Base-by-base conservation (phyloP, 2,797 vertebrate genomes). In the Erpetoichthys calabaricus region DNA sequence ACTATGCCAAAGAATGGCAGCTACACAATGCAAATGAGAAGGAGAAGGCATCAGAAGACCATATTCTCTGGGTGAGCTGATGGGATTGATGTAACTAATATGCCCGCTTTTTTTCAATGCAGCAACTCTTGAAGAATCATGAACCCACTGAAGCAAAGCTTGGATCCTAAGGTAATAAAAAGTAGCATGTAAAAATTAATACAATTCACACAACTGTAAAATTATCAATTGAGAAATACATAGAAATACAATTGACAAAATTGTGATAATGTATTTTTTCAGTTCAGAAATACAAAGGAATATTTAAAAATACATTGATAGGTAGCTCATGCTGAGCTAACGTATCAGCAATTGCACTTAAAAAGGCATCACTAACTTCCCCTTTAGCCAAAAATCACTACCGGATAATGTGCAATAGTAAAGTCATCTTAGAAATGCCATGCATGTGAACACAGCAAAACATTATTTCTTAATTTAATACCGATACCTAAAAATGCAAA, bases 1-100 rank as follows among this genome's bases (percentile, higher is more conserved):
- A 73, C 96, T 99, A 63, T 98, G 94, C 96, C 96, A 99, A 59
- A 99, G 63, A 79, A 99, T 88, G 49, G 95, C 91, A 5, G 96
- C 94, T 45, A 98, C 93, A 0, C 96, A 98, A 76, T 99, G 96
- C 68, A 99, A 78, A 71, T 98, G 96, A 59, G 96, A 99, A 8
- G 96, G 96, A 0, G 96, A 99, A 0, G 96, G 96, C 95, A 98
- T 98, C 63, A 99, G 75, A 52, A 99, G 91, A 52, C 96, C 96
- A 10, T 95, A 98, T 63, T 99, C 96, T 62, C 88, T 74, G 0
- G 88, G 67, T 0, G 89, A 90, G 42, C 77, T 76, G 46, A 74
- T 76, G 3, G 83, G 75, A n/a, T 77, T 75, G 10, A 79, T 52
- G 62, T 87, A 91, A 64, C 82, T 90, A 62, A 86, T 70, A 1